Conservation (phyloP, 1,140 invertebrate species). For the Ooceraea biroi region DNA sequence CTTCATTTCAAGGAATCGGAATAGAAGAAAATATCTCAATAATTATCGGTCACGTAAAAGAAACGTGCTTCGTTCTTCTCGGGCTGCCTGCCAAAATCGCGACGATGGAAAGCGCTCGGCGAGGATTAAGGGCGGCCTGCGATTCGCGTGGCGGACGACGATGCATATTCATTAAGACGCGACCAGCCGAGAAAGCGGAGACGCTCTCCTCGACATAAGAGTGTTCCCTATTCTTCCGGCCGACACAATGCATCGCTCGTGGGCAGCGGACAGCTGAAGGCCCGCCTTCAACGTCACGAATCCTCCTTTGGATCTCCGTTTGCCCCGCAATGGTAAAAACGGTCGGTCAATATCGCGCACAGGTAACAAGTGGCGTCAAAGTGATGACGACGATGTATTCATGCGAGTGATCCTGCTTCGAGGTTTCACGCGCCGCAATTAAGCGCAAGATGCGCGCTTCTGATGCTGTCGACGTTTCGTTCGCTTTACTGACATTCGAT, state of each 20-base stretch:
- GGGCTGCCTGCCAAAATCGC: conserved; percentile 48
- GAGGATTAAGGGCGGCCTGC: conserved; percentile 57
- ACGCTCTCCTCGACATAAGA: not conserved
- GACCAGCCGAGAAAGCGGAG: not conserved
- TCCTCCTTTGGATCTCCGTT: not conserved
- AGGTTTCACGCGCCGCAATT: conserved; percentile 40
- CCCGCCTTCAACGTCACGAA: not conserved
- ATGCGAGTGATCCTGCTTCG: not conserved
- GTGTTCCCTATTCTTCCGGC: not conserved
- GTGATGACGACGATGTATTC: conserved; percentile 34
- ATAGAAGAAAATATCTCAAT: not conserved
- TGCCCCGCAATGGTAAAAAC: conserved; percentile 34
- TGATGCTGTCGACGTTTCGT: not conserved
- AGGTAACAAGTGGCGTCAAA: conserved; percentile 62
- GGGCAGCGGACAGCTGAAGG: conserved; percentile 23
- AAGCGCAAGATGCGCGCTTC: conserved; percentile 29
- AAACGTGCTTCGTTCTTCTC: not conserved
- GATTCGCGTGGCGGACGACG: not conserved
- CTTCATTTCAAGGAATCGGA: not conserved
- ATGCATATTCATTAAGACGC: conserved; percentile 26
- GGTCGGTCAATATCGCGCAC: conserved; percentile 5
- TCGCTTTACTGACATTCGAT: conserved; percentile 16
- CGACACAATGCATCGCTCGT: conserved; percentile 29
- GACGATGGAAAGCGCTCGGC: not conserved
- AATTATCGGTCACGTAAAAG: not conserved